phyloP scores from a whole-genome alignment of 92 coral and sea anemone genomes.

The Porites lobata region DNA sequence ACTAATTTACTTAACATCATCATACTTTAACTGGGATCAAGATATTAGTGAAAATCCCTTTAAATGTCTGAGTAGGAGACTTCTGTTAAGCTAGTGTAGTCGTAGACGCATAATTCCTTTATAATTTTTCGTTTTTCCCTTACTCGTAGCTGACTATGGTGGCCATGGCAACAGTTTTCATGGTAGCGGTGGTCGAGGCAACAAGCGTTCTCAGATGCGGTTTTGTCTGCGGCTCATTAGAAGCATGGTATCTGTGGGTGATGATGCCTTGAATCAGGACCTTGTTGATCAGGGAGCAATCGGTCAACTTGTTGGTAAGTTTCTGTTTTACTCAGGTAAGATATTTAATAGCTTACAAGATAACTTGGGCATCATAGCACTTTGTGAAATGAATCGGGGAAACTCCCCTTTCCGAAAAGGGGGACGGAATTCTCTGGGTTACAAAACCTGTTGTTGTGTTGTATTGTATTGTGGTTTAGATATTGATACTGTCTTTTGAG shows the following conservation, averaged over 20 bases:
- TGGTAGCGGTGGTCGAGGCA: slow-evolving; percentile 99
- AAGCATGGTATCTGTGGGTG: slow-evolving; percentile 95
- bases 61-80: too few relatives aligned
- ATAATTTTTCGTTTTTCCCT: too few relatives aligned
- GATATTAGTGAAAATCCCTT: too few relatives aligned
- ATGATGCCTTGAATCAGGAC: slow-evolving; percentile 94
- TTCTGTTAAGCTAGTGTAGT: not conserved
- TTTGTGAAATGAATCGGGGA: too few relatives aligned
- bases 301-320: slow-evolving; percentile 90
- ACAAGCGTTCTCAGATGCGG: slow-evolving; percentile 99
- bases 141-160: slow-evolving; percentile 93
- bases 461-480: too few relatives aligned
- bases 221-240: slow-evolving; percentile 88
- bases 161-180: slow-evolving; percentile 99
- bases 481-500: too few relatives aligned
- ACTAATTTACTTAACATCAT: too few relatives aligned
- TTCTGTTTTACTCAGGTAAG: not conserved
- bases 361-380: too few relatives aligned
- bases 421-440: too few relatives aligned
- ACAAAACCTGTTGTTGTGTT: too few relatives aligned
- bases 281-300: slow-evolving; percentile 97
- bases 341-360: not conserved
- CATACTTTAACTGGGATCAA: too few relatives aligned
- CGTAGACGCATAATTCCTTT: not conserved
- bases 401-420: too few relatives aligned